Base-by-base conservation (phyloP, 2,888 invertebrate genomes). In the Diloba caeruleocephala region DNA sequence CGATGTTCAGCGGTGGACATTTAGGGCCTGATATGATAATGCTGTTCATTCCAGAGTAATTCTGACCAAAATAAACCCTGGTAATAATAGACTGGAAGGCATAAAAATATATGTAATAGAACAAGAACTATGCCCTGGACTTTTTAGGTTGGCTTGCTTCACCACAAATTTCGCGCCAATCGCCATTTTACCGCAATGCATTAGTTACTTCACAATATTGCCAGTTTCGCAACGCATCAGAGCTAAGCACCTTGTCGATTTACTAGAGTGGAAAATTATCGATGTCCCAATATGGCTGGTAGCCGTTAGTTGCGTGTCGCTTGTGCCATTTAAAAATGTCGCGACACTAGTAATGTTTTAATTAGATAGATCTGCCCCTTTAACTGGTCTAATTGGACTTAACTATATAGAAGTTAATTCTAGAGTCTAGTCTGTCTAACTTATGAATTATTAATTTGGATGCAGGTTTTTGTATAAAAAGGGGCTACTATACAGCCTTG, bases 261-360 rank as follows among this genome's bases (percentile, higher is more conserved):
- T 41, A 60, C 36, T 45, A 39, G 50, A 51, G 42, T 57, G 52
- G 54, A 63, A 67, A 71, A 71, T 71, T 34, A 58, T 66, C 39
- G 7, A 33, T 48, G 36, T n/a, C 46, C 52, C 48, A 54, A 34
- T 57, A 60, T 46, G 46, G 63, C 31, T 6, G 33, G 19, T 17
- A n/a, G 17, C 55, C 39, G 57, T 58, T 61, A 44, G 38, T 19
- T 51, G n/a, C n/a, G n/a, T n/a, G n/a, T n/a, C n/a, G n/a, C 45
- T 7, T 14, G 14, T 28, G 28, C 53, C 51, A 63, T 55, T 56
- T 53, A 59, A 48, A 53, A 66, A 49, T 55, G 57, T 60, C 48
- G 57, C 50, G 52, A 50, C 36, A 50, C 61, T n/a, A 37, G 55
- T 29, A 45, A 44, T 38, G 51, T 32, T 50, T 55, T 62, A 62